A percentile compares a stretch with the other conserved stretches of the same genome.
Evolutionary conservation across 2,113 vertebrate species (phyloP).

Genomic region (Noturus placidus): DNA sequence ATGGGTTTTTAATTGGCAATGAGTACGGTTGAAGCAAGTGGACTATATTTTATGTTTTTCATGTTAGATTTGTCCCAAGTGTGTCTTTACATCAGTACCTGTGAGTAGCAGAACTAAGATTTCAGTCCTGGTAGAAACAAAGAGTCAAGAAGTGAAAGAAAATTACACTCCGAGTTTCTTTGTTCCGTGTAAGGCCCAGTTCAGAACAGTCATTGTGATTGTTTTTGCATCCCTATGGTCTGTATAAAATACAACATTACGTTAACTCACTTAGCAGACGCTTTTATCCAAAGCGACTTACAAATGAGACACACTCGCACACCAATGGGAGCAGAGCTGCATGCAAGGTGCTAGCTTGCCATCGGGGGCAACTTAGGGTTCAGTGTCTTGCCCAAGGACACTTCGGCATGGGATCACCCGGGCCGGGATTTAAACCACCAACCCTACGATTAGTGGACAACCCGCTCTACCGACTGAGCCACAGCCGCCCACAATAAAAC

Average conservation of each 20-base stretch:
- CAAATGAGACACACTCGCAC: too few relatives aligned
- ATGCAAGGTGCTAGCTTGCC: too few relatives aligned
- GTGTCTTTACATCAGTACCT: neutral
- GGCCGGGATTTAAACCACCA: too few relatives aligned
- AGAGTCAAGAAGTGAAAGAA: slow-evolving; percentile 27
- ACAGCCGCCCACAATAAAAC: too few relatives aligned
- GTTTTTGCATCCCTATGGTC: neutral
- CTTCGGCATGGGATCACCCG: too few relatives aligned
- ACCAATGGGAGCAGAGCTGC: too few relatives aligned
- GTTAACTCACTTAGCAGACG: too few relatives aligned
- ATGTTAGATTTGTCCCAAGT: neutral
- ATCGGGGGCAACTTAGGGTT: too few relatives aligned
- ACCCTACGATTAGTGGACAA: too few relatives aligned
- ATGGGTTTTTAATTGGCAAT: slow-evolving; percentile 38
- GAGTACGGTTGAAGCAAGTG: slow-evolving; percentile 13
- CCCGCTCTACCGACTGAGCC: too few relatives aligned
- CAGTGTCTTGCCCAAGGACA: too few relatives aligned
- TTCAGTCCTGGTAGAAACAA: slow-evolving; percentile 22
- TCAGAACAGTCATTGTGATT: neutral
- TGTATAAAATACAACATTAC: neutral
- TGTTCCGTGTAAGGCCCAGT: neutral
- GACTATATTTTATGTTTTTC: slow-evolving; percentile 7
- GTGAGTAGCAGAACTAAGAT: neutral
- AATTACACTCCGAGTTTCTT: slow-evolving; percentile 57
- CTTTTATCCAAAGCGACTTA: too few relatives aligned